Conservation (phyloP, 1,140 invertebrate genomes). For the Heliconius melpomene region DNA sequence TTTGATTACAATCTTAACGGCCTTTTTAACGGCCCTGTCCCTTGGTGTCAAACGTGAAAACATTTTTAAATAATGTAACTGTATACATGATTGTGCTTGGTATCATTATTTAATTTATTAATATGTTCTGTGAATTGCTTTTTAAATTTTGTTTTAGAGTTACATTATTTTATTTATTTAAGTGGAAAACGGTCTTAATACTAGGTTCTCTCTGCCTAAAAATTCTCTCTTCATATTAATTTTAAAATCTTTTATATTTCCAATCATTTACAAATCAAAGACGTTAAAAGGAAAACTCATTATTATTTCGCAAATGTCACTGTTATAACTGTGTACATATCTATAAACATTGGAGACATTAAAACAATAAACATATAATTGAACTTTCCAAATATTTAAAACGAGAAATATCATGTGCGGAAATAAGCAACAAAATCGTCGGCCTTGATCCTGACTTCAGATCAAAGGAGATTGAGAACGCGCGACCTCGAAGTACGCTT, state of each 20-base stretch:
- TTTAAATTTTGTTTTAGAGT: neutral
- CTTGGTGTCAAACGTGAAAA: conserved; percentile 18
- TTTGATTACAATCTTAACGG: conserved; percentile 18
- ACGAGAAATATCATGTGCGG: conserved; percentile 15
- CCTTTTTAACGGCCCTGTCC: conserved; percentile 12
- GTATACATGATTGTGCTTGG: neutral
- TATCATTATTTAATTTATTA: neutral
- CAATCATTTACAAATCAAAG: no score
- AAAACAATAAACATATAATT: no score
- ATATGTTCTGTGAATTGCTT: neutral
- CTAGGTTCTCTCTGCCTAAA: no score
- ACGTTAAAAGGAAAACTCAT: no score
- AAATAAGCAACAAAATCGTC: conserved; percentile 30
- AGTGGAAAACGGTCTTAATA: no score
- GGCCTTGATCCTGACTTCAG: conserved; percentile 67
- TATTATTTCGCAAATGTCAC: no score
- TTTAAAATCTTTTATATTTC: no score
- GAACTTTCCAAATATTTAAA: neutral
- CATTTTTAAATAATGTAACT: neutral
- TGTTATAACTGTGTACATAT: no score
- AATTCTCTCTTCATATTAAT: no score
- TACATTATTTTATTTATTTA: neutral
- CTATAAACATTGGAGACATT: no score
- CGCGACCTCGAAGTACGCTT: conserved; percentile 37
- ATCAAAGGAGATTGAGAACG: conserved; percentile 31